Evolutionary conservation across 1,140 invertebrate species (phyloP).

Genomic region (Carposina sasakii): DNA sequence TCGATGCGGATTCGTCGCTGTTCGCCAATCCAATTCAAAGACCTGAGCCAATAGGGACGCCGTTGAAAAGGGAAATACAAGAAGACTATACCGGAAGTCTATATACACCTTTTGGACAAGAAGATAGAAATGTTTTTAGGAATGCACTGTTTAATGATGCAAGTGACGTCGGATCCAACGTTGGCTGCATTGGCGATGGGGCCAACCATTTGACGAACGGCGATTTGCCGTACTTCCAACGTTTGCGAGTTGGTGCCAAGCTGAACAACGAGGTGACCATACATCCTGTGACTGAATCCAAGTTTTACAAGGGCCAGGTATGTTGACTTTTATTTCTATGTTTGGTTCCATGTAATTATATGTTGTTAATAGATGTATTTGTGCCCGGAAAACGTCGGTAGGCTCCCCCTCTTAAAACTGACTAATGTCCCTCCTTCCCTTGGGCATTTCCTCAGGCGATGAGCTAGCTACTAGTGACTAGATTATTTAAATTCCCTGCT

Average conservation of each 20-base stretch:
- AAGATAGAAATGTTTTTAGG: slow-evolving; percentile 57
- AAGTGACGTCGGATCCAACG: slow-evolving; percentile 18
- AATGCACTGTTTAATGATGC: slow-evolving; percentile 57
- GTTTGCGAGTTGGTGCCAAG: slow-evolving; percentile 71
- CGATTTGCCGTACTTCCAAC: slow-evolving; percentile 70
- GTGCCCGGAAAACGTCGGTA: background rate
- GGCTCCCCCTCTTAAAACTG: too few species aligned
- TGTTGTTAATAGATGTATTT: background rate
- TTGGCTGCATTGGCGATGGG: slow-evolving; percentile 20
- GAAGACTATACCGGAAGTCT: slow-evolving; percentile 33
- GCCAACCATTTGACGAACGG: slow-evolving; percentile 31
- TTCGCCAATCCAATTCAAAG: slow-evolving; percentile 45
- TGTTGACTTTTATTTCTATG: slow-evolving; percentile 12
- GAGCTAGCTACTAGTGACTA: too few species aligned
- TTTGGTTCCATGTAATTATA: too few species aligned
- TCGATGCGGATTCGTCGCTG: slow-evolving; percentile 38
- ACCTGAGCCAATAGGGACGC: slow-evolving; percentile 63
- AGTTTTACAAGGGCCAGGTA: slow-evolving; percentile 68
- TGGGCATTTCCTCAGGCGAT: too few species aligned
- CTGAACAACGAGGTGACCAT: slow-evolving; percentile 75
- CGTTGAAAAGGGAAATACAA: slow-evolving; percentile 40
- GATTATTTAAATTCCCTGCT: too few species aligned
- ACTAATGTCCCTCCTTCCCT: too few species aligned
- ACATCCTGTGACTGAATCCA: slow-evolving; percentile 73
- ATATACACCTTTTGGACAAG: slow-evolving; percentile 64